phyloP scores from a whole-genome alignment of 2,888 invertebrate genomes.

The Acronicta aceris region DNA sequence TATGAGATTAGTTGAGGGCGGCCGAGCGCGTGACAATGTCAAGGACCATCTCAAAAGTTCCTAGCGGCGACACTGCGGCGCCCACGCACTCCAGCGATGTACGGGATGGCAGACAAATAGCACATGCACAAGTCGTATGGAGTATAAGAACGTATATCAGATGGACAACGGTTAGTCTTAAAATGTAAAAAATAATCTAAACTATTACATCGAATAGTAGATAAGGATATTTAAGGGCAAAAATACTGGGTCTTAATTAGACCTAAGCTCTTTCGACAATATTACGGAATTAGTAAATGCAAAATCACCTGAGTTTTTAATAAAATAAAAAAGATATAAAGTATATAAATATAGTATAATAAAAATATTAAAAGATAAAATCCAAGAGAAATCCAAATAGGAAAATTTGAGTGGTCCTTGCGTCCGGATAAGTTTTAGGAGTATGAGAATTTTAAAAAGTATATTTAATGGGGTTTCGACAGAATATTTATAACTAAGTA shows the following conservation, averaged over 20 bases:
- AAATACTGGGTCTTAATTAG: constrained; percentile 72
- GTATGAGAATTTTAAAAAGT: constrained; percentile 54
- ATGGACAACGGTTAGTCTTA: constrained; percentile 80
- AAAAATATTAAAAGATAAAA: constrained; percentile 66
- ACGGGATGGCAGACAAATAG: constrained; percentile 77
- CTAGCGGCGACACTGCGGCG: constrained; percentile 82
- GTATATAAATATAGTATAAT: constrained; percentile 62
- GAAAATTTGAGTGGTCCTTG: constrained; percentile 95
- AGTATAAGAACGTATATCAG: constrained; percentile 70
- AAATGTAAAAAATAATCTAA: constrained; percentile 76
- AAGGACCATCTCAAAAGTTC: constrained; percentile 98
- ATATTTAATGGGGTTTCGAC: constrained; percentile 52
- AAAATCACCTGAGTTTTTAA: constrained; percentile 71
- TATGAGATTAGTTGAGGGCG: constrained; percentile 90
- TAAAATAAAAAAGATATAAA: constrained; percentile 66
- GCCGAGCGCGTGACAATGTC: constrained; percentile 90
- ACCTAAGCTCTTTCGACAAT: constrained; percentile 77
- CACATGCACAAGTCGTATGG: constrained; percentile 80
- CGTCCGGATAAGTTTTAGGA: constrained; percentile 78
- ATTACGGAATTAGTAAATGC: constrained; percentile 70
- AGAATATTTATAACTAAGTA: constrained; percentile 37
- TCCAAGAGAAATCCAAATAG: constrained; percentile 81
- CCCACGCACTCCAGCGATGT: constrained; percentile 60
- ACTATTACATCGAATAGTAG: constrained; percentile 85
- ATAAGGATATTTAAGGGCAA: constrained; percentile 76